Evolutionary conservation across 2,888 invertebrate genomes (phyloP).

Genomic region (Toxonevra muliebris): DNA sequence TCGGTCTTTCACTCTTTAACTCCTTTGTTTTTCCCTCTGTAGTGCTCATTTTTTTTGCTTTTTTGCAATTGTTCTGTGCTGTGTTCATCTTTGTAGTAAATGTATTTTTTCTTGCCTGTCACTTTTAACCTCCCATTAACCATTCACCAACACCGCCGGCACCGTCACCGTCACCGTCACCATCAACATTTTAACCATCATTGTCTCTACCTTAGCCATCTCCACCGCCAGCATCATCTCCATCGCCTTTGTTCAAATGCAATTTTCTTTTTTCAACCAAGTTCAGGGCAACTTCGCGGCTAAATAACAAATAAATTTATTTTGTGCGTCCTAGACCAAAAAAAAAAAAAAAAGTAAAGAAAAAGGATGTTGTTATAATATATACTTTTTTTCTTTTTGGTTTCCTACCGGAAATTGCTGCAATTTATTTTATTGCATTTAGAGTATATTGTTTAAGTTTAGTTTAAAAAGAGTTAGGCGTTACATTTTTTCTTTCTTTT

Average conservation of each 20-base stretch:
- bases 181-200: no score
- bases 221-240: no score
- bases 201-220: no score
- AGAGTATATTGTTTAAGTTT: slow-evolving; percentile 30
- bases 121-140: slow-evolving; percentile 22
- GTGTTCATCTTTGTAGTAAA: neutral
- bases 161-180: no score
- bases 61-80: neutral
- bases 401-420: slow-evolving; percentile 47
- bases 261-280: neutral
- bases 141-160: neutral
- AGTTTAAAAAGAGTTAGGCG: neutral
- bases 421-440: slow-evolving; percentile 59
- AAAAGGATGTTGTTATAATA: slow-evolving; percentile 11
- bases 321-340: slow-evolving; percentile 10
- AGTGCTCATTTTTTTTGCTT: no score
- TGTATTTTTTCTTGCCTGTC: slow-evolving; percentile 24
- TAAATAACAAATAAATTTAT: neutral
- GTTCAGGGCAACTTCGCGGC: slow-evolving; percentile 14
- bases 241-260: no score
- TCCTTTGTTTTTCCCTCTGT: no score
- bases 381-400: slow-evolving; percentile 1
- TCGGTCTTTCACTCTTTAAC: neutral
- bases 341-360: neutral
- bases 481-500: slow-evolving; percentile 13